These are phyloP conservation scores for Petaurus breviceps DNA, from an alignment of 2,113 vertebrate species.

Conservation along the genomic window DNA sequence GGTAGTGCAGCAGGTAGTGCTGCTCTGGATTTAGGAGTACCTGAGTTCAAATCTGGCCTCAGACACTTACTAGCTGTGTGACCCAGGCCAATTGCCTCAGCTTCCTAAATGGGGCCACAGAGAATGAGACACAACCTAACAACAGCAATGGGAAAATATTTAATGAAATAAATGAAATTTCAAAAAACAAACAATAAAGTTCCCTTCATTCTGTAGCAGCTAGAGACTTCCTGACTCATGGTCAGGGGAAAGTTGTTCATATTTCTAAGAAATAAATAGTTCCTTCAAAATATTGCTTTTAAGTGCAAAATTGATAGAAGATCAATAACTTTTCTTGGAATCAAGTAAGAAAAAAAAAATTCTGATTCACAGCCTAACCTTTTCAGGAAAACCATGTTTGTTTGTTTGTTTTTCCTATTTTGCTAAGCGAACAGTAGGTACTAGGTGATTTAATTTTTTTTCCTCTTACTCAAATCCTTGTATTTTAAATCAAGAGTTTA, in stretches of 20 bases:
- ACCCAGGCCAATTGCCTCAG: neutral
- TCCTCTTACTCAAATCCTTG: neutral
- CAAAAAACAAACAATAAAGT: neutral
- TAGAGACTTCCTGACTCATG: neutral
- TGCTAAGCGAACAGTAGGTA: neutral
- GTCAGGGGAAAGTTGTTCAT: neutral
- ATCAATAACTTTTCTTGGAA: neutral
- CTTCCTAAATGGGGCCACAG: neutral
- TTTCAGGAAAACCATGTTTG: neutral
- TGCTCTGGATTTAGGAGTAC: neutral
- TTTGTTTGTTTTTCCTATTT: neutral
- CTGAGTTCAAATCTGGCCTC: neutral
- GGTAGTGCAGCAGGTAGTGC: neutral
- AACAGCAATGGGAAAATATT: neutral
- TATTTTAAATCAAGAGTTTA: conserved; percentile 12
- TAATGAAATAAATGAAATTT: neutral
- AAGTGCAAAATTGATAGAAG: neutral
- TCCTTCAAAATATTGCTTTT: neutral
- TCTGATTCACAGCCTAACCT: neutral
- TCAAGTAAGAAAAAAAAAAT: neutral
- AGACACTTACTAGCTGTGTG: neutral
- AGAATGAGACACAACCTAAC: neutral
- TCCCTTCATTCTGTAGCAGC: neutral
- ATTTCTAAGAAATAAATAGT: neutral
- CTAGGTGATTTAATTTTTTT: neutral